Evolutionary conservation across 2,797 vertebrate genomes (phyloP).

Genomic region (Hydrocynus forskahlii): DNA sequence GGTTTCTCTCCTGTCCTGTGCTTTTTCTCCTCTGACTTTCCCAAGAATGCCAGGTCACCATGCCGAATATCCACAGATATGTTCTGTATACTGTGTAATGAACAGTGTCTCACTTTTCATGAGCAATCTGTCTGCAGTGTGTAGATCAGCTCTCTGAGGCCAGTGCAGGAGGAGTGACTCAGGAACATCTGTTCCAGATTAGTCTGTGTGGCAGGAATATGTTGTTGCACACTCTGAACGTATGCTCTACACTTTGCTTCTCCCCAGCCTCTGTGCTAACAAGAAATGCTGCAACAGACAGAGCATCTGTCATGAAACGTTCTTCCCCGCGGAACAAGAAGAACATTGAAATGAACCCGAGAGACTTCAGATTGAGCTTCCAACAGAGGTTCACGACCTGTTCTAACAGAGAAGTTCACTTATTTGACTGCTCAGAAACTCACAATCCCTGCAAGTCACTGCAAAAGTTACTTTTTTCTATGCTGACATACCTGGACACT

Average conservation of each 20-base stretch:
- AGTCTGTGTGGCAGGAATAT: background rate
- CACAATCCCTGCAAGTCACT: too few relatives aligned
- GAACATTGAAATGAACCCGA: background rate
- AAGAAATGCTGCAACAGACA: background rate
- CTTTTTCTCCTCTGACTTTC: background rate
- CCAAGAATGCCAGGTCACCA: background rate
- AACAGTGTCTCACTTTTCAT: background rate
- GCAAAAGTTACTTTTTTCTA: too few relatives aligned
- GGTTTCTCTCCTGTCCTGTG: background rate
- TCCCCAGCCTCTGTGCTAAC: background rate
- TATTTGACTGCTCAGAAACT: background rate
- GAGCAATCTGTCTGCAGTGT: conserved; percentile 3
- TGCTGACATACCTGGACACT: background rate
- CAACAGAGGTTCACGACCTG: background rate
- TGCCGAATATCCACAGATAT: background rate
- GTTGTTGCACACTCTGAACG: background rate
- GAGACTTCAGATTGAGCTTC: background rate
- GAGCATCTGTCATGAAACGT: background rate
- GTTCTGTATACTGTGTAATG: background rate
- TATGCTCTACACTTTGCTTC: conserved; percentile 7
- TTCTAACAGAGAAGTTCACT: background rate
- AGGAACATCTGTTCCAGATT: conserved; percentile 15
- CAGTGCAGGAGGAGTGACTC: conserved; percentile 12
- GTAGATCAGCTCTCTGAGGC: background rate
- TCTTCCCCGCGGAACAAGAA: background rate